A percentile compares a stretch with the other conserved stretches of the same genome.
phyloP scores from a whole-genome alignment of 2,888 invertebrate species.

The Drosophila mercatorum region DNA sequence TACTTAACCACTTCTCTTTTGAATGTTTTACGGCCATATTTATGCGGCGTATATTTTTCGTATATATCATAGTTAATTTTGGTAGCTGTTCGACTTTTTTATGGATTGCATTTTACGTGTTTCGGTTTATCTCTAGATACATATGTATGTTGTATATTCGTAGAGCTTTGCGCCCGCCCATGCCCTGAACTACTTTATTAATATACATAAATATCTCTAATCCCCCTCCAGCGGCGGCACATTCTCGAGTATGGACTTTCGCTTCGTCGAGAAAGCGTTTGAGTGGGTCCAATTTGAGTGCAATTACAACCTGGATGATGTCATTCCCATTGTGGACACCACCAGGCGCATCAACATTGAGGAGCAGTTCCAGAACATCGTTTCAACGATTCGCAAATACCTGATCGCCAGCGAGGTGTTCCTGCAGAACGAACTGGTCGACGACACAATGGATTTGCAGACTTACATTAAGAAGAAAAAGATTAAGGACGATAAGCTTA shows the following conservation, averaged over 20 bases:
- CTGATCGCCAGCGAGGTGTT: slow-evolving; percentile 88
- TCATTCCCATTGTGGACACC: slow-evolving; percentile 89
- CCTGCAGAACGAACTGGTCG: slow-evolving; percentile 90
- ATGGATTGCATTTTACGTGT: slow-evolving; percentile 67
- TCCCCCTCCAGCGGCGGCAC: slow-evolving; percentile 84
- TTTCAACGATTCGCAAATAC: slow-evolving; percentile 70
- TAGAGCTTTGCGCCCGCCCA: slow-evolving; percentile 18
- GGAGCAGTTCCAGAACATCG: slow-evolving; percentile 80
- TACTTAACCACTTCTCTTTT: slow-evolving; percentile 34
- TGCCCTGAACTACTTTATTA: neutral
- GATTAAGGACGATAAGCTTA: slow-evolving; percentile 47
- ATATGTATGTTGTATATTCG: slow-evolving; percentile 40
- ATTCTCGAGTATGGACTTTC: slow-evolving; percentile 90
- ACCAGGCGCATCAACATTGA: slow-evolving; percentile 84
- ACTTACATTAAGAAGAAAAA: slow-evolving; percentile 87
- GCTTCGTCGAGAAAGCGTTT: slow-evolving; percentile 88
- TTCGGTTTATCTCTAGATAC: slow-evolving; percentile 43
- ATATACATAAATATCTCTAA: slow-evolving; percentile 10
- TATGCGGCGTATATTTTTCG: slow-evolving; percentile 20
- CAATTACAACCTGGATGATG: slow-evolving; percentile 90
- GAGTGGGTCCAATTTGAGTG: slow-evolving; percentile 92
- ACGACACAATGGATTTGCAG: slow-evolving; percentile 88
- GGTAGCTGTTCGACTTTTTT: slow-evolving; percentile 37
- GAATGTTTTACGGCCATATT: slow-evolving; percentile 40
- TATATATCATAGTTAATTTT: slow-evolving; percentile 32